Conservation (phyloP, 2,888 invertebrate species). For the Athripsodes cinereus region DNA sequence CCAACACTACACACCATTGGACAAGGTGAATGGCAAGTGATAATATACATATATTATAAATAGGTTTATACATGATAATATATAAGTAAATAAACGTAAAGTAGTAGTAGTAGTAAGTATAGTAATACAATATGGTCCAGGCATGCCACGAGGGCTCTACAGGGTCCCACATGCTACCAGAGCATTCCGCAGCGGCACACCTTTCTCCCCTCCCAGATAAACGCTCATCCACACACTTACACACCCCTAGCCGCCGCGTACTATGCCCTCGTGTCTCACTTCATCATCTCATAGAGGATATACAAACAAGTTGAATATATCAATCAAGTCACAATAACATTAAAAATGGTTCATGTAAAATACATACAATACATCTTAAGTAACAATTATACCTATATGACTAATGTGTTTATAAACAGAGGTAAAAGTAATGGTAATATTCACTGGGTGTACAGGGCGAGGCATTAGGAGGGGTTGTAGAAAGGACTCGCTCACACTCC, state of each 20-base stretch:
- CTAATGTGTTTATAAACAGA: too few relatives aligned
- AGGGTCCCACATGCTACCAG: constrained; percentile 2
- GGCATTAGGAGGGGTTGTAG: not conserved
- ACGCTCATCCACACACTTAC: not conserved
- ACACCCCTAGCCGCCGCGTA: not conserved
- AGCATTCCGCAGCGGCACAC: not conserved
- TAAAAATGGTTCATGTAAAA: not conserved
- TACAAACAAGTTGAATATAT: not conserved
- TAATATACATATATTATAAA: not conserved
- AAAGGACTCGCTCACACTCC: constrained; percentile 5
- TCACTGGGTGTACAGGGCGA: not conserved
- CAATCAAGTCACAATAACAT: not conserved
- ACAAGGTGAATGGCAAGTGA: constrained; percentile 8
- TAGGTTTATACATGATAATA: too few relatives aligned
- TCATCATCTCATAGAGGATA: not conserved
- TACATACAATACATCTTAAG: not conserved
- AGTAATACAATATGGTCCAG: constrained; percentile 2
- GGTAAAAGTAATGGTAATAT: not conserved
- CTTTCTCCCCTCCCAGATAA: too few relatives aligned
- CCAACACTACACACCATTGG: constrained; percentile 9
- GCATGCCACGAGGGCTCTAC: constrained; percentile 16
- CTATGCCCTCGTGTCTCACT: not conserved
- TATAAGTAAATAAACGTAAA: not conserved
- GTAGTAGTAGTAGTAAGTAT: not conserved
- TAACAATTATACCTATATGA: not conserved